Conservation (phyloP, 2,888 invertebrate genomes). For the Anoncus sp. region DNA sequence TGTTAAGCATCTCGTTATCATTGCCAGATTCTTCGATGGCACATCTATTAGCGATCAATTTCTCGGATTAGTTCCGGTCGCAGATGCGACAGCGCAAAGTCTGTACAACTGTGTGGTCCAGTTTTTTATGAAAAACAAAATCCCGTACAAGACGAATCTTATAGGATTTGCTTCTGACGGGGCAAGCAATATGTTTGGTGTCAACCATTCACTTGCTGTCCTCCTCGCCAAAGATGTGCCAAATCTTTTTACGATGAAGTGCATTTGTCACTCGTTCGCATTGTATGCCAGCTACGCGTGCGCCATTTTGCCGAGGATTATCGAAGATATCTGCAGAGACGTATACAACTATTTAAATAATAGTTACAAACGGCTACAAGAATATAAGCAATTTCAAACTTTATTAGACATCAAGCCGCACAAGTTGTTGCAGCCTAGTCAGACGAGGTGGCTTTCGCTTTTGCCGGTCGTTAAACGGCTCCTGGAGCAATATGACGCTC, state of each 20-base stretch:
- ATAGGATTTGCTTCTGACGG: conserved; percentile 66
- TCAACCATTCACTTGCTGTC: conserved; percentile 56
- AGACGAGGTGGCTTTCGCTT: conserved; percentile 63
- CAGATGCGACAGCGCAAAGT: conserved; percentile 50
- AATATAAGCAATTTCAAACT: conserved; percentile 61
- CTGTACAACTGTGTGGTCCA: conserved; percentile 55
- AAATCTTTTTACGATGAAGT: conserved; percentile 65
- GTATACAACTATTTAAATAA: conserved; percentile 69
- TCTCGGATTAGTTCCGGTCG: conserved; percentile 46
- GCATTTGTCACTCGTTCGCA: conserved; percentile 72
- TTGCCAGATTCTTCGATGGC: conserved; percentile 37
- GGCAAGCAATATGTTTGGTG: conserved; percentile 64
- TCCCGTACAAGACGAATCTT: conserved; percentile 60
- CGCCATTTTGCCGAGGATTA: conserved; percentile 65
- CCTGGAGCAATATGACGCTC: conserved; percentile 63
- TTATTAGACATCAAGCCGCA: conserved; percentile 65
- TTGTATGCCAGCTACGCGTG: conserved; percentile 71
- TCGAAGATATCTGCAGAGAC: conserved; percentile 69
- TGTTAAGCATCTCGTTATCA: conserved; percentile 23
- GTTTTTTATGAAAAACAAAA: conserved; percentile 55
- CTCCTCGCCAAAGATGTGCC: conserved; percentile 55
- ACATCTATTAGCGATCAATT: conserved; percentile 29
- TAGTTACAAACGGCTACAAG: conserved; percentile 65
- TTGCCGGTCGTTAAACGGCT: conserved; percentile 40
- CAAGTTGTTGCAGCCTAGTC: conserved; percentile 54